These are phyloP conservation scores for Trogon surrucura DNA, from an alignment of 2,113 vertebrate genomes.

Conservation along the genomic window DNA sequence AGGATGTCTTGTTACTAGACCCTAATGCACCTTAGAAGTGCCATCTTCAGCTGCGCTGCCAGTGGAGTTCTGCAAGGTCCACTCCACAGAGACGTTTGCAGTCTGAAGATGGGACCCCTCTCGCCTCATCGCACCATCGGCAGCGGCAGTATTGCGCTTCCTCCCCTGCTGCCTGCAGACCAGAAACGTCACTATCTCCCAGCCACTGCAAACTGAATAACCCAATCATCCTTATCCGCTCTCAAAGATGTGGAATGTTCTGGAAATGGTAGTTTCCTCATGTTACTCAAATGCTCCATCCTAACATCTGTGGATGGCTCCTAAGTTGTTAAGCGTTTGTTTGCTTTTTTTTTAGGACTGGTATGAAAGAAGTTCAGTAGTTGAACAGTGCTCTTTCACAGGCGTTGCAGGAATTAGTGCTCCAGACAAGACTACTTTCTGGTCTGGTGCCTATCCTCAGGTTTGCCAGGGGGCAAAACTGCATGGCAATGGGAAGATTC, in stretches of 20 bases:
- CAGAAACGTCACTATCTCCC: background rate
- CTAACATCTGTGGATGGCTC: background rate
- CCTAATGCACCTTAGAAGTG: background rate
- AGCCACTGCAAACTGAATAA: background rate
- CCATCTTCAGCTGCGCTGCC: background rate
- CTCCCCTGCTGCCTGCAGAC: background rate
- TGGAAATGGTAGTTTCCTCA: background rate
- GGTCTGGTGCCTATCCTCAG: background rate
- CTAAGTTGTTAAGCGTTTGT: background rate
- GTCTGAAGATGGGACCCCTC: background rate
- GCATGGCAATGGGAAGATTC: background rate
- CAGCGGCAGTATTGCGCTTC: background rate
- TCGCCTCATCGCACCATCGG: accelerated
- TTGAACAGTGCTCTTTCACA: background rate
- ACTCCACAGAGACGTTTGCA: background rate
- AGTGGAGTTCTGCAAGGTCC: background rate
- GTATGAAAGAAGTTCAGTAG: background rate
- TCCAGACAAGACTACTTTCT: background rate
- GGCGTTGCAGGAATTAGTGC: background rate
- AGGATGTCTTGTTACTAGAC: background rate
- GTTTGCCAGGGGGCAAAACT: background rate
- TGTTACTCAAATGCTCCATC: background rate
- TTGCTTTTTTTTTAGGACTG: background rate
- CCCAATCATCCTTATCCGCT: background rate
- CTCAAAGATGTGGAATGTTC: background rate